These are phyloP conservation scores for Saxidomus purpurata DNA, from an alignment of 1,140 invertebrate genomes.

Conservation along the genomic window DNA sequence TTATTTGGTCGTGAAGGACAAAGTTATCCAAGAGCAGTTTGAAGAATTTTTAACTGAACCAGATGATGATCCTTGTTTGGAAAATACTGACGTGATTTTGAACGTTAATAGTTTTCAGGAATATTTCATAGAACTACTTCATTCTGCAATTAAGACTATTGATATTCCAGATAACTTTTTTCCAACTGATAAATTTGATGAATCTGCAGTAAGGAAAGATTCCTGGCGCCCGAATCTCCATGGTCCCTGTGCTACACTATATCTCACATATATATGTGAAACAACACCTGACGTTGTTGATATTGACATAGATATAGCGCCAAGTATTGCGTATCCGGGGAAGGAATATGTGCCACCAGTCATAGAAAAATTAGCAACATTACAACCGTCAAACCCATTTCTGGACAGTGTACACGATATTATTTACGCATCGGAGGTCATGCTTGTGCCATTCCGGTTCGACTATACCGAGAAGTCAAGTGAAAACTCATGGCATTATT, in stretches of 20 bases:
- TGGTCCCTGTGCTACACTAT: slow-evolving; percentile 41
- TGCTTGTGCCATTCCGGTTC: slow-evolving; percentile 46
- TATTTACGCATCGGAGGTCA: not conserved
- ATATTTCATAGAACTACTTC: slow-evolving; percentile 29
- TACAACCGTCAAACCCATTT: not conserved
- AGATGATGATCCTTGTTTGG: slow-evolving; percentile 30
- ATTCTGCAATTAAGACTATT: slow-evolving; percentile 1
- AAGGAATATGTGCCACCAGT: slow-evolving; percentile 10
- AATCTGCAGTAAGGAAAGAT: not conserved
- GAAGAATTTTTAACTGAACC: slow-evolving; percentile 40
- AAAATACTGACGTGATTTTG: not conserved
- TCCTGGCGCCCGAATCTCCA: slow-evolving; percentile 13
- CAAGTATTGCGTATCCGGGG: slow-evolving; percentile 51
- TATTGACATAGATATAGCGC: slow-evolving; percentile 49
- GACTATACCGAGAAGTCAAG: slow-evolving; percentile 1
- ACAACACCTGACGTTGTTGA: slow-evolving; percentile 20
- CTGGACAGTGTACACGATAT: not conserved
- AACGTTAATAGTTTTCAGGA: slow-evolving; percentile 32
- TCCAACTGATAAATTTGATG: not conserved
- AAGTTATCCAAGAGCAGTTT: not conserved
- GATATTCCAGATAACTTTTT: slow-evolving; percentile 53
- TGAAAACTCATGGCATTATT: slow-evolving; percentile 3
- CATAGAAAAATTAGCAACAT: not conserved
- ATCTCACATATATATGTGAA: slow-evolving; percentile 24
- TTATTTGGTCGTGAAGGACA: slow-evolving; percentile 51